Evolutionary conservation across 2,888 invertebrate genomes (phyloP).

Genomic region (Platycheirus rosarum): DNA sequence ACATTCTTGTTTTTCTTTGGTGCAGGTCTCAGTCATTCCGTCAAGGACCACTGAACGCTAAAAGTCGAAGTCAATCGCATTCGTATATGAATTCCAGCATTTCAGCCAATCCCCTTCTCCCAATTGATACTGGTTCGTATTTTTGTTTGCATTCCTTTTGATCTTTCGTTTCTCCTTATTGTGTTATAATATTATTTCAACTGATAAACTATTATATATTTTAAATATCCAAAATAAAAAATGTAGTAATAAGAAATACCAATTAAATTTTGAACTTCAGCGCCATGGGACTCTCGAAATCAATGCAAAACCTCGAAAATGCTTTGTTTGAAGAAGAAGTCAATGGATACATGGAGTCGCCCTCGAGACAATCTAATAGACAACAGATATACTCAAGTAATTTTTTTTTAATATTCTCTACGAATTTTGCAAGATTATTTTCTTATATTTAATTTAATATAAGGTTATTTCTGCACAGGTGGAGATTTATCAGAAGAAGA

Average conservation of each 20-base stretch:
- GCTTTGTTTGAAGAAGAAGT: constrained; percentile 96
- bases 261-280: constrained; percentile 77
- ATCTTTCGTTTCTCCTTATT: constrained; percentile 76
- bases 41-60: constrained; percentile 85
- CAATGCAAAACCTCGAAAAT: constrained; percentile 85
- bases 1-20: constrained; percentile 83
- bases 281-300: constrained; percentile 83
- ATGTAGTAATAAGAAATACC: not conserved
- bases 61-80: constrained; percentile 84
- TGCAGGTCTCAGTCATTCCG: constrained; percentile 97
- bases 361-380: constrained; percentile 83
- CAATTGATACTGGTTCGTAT: constrained; percentile 89
- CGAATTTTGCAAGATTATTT: not conserved
- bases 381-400: constrained; percentile 85
- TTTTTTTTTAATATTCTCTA: not conserved
- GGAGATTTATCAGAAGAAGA: constrained; percentile 84
- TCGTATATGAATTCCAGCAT: constrained; percentile 92
- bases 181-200: constrained; percentile 76
- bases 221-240: not conserved
- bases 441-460: not conserved
- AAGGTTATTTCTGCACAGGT: constrained; percentile 83
- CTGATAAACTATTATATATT: constrained; percentile 74
- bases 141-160: constrained; percentile 76
- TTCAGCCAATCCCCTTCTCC: constrained; percentile 97
- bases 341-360: constrained; percentile 84